phyloP scores from a whole-genome alignment of 2,113 vertebrate species.

The Cyprinodon variegatus region DNA sequence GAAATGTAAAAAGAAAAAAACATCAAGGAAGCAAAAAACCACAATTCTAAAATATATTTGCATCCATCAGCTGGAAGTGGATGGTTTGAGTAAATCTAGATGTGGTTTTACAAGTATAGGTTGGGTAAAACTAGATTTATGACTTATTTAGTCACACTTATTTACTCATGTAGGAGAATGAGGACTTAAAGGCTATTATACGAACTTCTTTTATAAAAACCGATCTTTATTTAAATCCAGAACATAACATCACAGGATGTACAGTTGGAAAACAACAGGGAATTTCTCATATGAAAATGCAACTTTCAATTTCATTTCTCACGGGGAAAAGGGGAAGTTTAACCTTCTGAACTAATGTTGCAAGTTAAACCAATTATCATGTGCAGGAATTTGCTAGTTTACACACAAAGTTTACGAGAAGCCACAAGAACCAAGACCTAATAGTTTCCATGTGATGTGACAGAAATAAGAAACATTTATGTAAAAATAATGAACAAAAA shows the following conservation, averaged over 20 bases:
- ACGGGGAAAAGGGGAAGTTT: slow-evolving; percentile 22
- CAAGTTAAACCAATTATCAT: slow-evolving; percentile 33
- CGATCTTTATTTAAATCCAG: slow-evolving; percentile 80
- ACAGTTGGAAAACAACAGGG: slow-evolving; percentile 57
- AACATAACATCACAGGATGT: slow-evolving; percentile 64
- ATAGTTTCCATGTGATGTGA: slow-evolving; percentile 17
- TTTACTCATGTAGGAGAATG: not conserved
- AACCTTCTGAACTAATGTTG: slow-evolving; percentile 21
- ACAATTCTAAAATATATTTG: no score
- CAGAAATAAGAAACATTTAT: slow-evolving; percentile 10
- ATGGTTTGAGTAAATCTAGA: no score
- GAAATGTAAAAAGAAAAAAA: no score
- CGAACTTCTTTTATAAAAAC: slow-evolving; percentile 57
- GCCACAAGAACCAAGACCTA: slow-evolving; percentile 20
- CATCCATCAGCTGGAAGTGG: no score
- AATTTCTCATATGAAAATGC: slow-evolving; percentile 49
- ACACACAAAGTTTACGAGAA: slow-evolving; percentile 23
- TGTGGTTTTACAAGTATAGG: not conserved
- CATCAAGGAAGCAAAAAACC: no score
- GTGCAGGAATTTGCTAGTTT: slow-evolving; percentile 41
- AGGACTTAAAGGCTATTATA: not conserved
- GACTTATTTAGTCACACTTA: not conserved
- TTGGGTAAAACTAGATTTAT: not conserved
- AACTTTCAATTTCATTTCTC: slow-evolving; percentile 55
- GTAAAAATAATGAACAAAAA: slow-evolving; percentile 44